Conservation (phyloP, 1,140 invertebrate genomes). For the Cydia splendana region DNA sequence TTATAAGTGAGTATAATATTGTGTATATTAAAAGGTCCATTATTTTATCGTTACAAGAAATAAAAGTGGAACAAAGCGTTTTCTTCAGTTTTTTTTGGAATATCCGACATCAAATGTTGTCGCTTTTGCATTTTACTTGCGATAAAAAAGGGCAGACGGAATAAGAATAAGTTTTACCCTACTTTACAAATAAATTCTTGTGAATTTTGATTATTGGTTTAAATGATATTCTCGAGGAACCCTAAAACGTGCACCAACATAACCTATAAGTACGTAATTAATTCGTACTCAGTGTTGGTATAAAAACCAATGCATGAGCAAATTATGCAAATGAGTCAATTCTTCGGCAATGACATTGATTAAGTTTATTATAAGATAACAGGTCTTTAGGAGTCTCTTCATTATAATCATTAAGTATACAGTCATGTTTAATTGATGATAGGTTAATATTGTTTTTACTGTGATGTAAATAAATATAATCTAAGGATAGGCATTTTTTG, state of each 20-base stretch:
- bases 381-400: slow-evolving; percentile 23
- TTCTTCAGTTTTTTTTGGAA: no score
- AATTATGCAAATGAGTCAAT: slow-evolving; percentile 27
- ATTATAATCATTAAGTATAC: slow-evolving; percentile 24
- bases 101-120: no score
- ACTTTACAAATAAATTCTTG: no score
- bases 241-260: neutral
- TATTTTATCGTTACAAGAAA: no score
- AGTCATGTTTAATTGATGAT: neutral
- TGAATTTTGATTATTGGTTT: no score
- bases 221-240: neutral
- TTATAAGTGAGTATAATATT: no score
- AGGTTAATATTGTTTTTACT: neutral
- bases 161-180: no score
- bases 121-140: no score
- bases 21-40: no score
- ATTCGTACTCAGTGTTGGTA: slow-evolving; percentile 16
- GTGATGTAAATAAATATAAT: neutral
- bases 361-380: slow-evolving; percentile 29
- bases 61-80: no score
- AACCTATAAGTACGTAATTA: slow-evolving; percentile 8
- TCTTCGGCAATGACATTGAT: slow-evolving; percentile 27
- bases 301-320: slow-evolving; percentile 5
- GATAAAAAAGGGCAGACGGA: no score
- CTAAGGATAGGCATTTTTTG: no score